Percentiles rank a stretch among this genome's conserved stretches.
Evolutionary conservation across 2,113 vertebrate species (phyloP).

Genomic region (Hippocampus comes): DNA sequence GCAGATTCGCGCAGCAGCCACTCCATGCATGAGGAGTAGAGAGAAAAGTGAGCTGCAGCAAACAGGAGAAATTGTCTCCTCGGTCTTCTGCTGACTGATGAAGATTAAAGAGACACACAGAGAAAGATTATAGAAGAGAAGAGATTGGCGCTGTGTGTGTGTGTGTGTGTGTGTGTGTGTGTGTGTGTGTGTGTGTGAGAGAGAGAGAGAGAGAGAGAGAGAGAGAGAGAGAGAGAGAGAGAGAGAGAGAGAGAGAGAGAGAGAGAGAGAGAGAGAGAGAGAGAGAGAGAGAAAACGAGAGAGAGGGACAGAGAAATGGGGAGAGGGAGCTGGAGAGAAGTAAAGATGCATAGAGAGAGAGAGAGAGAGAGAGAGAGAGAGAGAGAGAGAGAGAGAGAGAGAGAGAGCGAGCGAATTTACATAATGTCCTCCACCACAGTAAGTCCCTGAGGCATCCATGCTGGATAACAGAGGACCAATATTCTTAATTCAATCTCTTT

Average conservation of each 20-base stretch:
- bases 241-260: no score
- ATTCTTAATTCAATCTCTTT: constrained; percentile 99
- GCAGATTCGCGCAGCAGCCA: constrained; percentile 30
- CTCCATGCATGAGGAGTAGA: constrained; percentile 36
- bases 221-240: no score
- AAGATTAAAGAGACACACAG: constrained; percentile 64
- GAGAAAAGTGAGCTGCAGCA: constrained; percentile 18
- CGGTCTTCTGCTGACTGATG: constrained; percentile 63
- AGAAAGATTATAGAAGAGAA: constrained; percentile 70
- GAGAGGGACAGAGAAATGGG: not conserved
- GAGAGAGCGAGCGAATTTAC: constrained; percentile 81
- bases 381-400: constrained; percentile 49
- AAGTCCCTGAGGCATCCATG: constrained; percentile 91
- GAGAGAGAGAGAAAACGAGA: constrained; percentile 12
- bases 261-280: not conserved
- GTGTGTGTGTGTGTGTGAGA: constrained; percentile 2
- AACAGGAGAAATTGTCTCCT: constrained; percentile 46
- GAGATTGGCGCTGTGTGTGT: constrained; percentile 48
- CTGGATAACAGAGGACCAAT: constrained; percentile 98
- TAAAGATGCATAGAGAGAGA: no score
- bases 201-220: no score
- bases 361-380: constrained; percentile 29
- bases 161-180: not conserved
- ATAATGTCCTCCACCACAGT: constrained; percentile 99
- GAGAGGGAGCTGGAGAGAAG: no score